Percentiles rank a stretch among this genome's conserved stretches.
These are phyloP conservation scores for Platycheirus rosarum DNA, from an alignment of 2,888 invertebrate genomes.

Conservation along the genomic window DNA sequence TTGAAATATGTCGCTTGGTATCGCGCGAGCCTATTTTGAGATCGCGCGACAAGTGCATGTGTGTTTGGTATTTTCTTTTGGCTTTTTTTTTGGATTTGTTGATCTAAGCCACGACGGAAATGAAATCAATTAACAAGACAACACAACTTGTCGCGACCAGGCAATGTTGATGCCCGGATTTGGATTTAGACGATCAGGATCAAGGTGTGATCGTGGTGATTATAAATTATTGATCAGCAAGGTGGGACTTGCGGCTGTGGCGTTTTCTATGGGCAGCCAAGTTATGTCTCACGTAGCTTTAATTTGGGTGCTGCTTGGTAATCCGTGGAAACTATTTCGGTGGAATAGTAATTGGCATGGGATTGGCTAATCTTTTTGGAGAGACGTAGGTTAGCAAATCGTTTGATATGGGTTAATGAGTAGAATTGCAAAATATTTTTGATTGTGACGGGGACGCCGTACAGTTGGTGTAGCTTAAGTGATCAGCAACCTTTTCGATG, in stretches of 20 bases:
- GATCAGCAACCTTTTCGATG: no score
- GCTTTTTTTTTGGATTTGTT: slow-evolving; percentile 18
- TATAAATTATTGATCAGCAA: slow-evolving; percentile 39
- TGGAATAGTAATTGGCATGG: slow-evolving; percentile 1
- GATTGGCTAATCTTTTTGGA: neutral
- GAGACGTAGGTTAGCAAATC: neutral
- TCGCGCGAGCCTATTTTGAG: slow-evolving; percentile 25
- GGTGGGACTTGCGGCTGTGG: slow-evolving; percentile 5
- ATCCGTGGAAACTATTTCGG: neutral
- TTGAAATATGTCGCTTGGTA: slow-evolving; percentile 63
- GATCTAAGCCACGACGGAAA: slow-evolving; percentile 58
- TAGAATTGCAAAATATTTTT: neutral
- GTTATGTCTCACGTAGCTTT: neutral
- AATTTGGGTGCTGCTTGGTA: neutral
- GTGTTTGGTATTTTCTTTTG: slow-evolving; percentile 23
- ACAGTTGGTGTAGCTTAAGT: no score
- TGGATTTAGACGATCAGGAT: slow-evolving; percentile 58
- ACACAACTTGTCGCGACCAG: slow-evolving; percentile 53
- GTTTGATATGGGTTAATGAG: neutral
- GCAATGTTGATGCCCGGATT: slow-evolving; percentile 46
- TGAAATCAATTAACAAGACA: slow-evolving; percentile 70
- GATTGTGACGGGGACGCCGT: no score
- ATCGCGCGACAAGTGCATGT: slow-evolving; percentile 36
- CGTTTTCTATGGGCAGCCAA: neutral
- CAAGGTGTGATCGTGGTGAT: slow-evolving; percentile 59